Evolutionary conservation across 2,797 vertebrate genomes (phyloP), one percentile per base, ranked within the genome.

Genomic region (Urophycis tenuis): DNA sequence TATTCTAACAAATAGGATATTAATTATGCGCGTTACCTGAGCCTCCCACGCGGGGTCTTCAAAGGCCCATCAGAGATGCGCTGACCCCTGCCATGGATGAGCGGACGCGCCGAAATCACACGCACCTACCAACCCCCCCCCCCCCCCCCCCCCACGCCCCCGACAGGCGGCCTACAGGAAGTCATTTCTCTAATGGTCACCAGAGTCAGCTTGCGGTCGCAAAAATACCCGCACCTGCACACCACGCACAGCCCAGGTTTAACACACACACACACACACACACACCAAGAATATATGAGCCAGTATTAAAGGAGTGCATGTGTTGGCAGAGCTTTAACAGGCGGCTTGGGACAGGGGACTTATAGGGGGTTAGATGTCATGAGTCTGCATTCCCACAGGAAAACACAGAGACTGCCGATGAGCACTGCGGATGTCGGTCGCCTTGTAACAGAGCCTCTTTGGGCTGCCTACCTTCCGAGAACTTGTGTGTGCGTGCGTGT

Each of bases 1-100:
- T 93, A 90, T 91, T 92, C 83, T 90, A 92, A 90, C 86, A 89
- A 92, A 90, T 90, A 91, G 89, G 85, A 87, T 84, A 89, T 90
- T 91, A 89, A 92, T 89, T 91, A 89, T 84, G 87, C 81, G 81
- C 9, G 90, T 88, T 83, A 91, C 83, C 78, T 36, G 83, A 92
- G 81, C 79, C 85, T 75, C 88, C 87, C 80, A 10, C 9, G 85
- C 90, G 87, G 90, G 77, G 79, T n/a, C 77, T 87, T 89, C 84
- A 88, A 87, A 88, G 80, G 81, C 75, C 84, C 34, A 74, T 83
- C 85, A 79, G 78, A 74, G 74, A 85, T 80, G 90, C 81, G 85
- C 80, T 17, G 74, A 80, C 79, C 75, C 78, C 39, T 41, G 14
- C 5, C 14, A 39, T 41, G 70, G 81, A 87, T 17, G 76, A 80